Base-by-base conservation (phyloP, 2,888 invertebrate genomes). In the Argynnis bischoffii region DNA sequence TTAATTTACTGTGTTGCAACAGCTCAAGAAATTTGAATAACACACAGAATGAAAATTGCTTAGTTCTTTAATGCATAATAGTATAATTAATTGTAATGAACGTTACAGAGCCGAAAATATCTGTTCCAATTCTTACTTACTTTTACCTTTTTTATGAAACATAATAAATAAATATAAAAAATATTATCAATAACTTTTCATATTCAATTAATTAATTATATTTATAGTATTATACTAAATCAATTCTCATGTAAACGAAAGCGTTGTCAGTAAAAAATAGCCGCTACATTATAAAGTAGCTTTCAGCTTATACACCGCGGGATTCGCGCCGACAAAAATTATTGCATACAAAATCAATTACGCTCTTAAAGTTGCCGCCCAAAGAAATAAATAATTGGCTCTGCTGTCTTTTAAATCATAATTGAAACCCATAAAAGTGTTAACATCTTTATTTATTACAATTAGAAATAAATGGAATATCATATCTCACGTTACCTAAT, bases 331-430 rank as follows among this genome's bases (percentile, higher is more conserved):
- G 69, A 78, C 78, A 79, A 80, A 79, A 86, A 80, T 81, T 84
- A 87, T 82, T 79, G 77, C 78, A 78, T 78, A 80, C 81, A 81
- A 81, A 85, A 87, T 87, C 88, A 86, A 88, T 88, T 87, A 87
- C 80, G 80, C 78, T 81, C 82, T 84, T 80, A 83, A 82, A 83
- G 75, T 72, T 72, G 76, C 75, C 72, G 77, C 76, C 77, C 77
- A 76, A 70, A 54, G 78, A 73, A 78, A 79, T 82, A 78, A 84
- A 80, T 82, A 82, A 86, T 83, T 79, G 80, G 78, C 55, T 54
- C 77, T 78, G 78, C 76, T 72, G 71, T 74, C 80, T 80, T 83
- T 82, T 67, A 71, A 67, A 69, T 72, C 71, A 70, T 66, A 67
- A 59, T 61, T 63, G 51, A 53, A 57, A 15, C 50, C 46, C 67